A percentile compares a stretch with the other conserved stretches of the same genome.
Conservation (phyloP, 1,140 invertebrate species). For the Trypoxylus dichotomus region DNA sequence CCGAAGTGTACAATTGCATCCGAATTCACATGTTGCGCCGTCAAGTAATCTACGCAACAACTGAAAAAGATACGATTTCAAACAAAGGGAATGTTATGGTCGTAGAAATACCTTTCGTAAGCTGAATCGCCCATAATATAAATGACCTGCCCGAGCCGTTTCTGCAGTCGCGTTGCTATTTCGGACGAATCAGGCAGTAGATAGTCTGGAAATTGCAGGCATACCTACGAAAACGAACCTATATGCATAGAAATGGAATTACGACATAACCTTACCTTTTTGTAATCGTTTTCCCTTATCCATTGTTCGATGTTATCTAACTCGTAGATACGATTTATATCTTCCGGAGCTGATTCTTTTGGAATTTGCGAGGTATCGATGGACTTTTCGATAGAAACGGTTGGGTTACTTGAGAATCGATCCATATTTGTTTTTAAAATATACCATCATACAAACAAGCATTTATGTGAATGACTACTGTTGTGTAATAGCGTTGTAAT, state of each 20-base stretch:
- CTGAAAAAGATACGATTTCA: conserved; percentile 55
- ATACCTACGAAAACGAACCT: conserved; percentile 64
- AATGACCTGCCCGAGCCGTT: conserved; percentile 61
- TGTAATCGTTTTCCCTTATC: conserved; percentile 66
- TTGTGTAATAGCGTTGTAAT: no score
- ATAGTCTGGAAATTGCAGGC: conserved; percentile 89
- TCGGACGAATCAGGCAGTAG: conserved; percentile 70
- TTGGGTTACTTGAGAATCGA: conserved; percentile 47
- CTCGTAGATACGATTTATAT: conserved; percentile 46
- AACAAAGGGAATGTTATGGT: background rate
- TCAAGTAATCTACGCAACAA: conserved; percentile 92
- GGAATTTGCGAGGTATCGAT: conserved; percentile 35
- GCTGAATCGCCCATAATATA: conserved; percentile 92
- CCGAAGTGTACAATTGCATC: conserved; percentile 92
- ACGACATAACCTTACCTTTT: conserved; percentile 59
- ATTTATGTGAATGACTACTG: no score
- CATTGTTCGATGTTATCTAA: conserved; percentile 61
- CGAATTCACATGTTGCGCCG: conserved; percentile 81
- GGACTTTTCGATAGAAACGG: conserved; percentile 47
- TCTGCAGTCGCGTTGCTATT: conserved; percentile 68
- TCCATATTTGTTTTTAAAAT: conserved; percentile 39
- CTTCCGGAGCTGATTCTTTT: conserved; percentile 35
- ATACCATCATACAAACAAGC: no score
- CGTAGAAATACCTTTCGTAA: conserved; percentile 75
- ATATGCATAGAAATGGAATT: background rate